Evolutionary conservation across 2,888 invertebrate species (phyloP), one percentile per base, ranked within the genome.

Genomic region (Vannuccia rotundouncinata): DNA sequence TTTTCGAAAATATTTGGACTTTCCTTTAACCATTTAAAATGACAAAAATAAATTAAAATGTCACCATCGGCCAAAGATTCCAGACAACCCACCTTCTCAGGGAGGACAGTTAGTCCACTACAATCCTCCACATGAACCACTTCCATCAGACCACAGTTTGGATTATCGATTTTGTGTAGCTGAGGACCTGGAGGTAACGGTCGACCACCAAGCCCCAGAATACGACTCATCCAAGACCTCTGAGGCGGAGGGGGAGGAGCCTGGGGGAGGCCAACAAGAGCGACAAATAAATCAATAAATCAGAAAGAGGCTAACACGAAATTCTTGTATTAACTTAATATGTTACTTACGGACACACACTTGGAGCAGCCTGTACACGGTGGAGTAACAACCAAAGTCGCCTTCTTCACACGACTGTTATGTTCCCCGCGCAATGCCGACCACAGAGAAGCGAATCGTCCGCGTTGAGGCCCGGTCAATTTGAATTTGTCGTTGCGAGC

Each of bases 401-500:
- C 45, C 45, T 17, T 45, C 45, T 45, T 45, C 10, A 17, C 17
- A 5, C 45, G 5, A 17, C 45, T 45, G 45, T 45, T 45, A 17
- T 45, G 17, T 17, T 45, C 45, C 45, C 45, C 45, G 10, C 45
- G 45, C 5, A 17, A 5, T 45, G 45, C 45, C 10, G 45, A 45
- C 45, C 45, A 45, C 45, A 5, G 17, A 17, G 45, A 5, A 17
- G 45, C 45, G 17, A 45, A 45, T 45, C 45, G 45, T 5, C 45
- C 45, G 10, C 45, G 45, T 5, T 13, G 17, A 5, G 17, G 5
- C 10, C 45, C 45, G 45, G 45, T 45, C 45, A 45, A 45, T 17
- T 45, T 45, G 45, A 45, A 45, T 5, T 17, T 5, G 45, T 45
- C 45, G 45, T 45, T 45, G 45, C 45, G 45, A 13, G 45, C 89